These are phyloP conservation scores for Vandiemenella viatica DNA, from an alignment of 2,888 invertebrate genomes.

Conservation along the genomic window DNA sequence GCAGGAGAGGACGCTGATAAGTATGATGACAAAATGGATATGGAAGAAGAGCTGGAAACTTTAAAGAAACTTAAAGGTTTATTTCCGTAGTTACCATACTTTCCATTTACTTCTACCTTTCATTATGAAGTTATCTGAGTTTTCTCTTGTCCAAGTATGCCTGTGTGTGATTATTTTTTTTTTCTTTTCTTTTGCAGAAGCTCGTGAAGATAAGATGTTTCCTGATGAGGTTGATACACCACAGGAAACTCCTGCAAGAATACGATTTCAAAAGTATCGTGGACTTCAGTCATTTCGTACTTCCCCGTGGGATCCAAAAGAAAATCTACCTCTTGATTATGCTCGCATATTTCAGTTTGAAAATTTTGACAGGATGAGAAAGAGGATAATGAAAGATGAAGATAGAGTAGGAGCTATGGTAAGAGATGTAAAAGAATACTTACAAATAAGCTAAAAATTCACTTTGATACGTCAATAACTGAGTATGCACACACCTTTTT, in stretches of 20 bases:
- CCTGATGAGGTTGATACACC: slow-evolving; percentile 98
- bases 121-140: too few species aligned
- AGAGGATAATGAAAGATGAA: slow-evolving; percentile 51
- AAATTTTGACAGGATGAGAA: slow-evolving; percentile 76
- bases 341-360: slow-evolving; percentile 87
- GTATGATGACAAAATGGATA: slow-evolving; percentile 54
- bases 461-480: too few species aligned
- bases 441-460: too few species aligned
- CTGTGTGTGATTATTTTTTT: too few species aligned
- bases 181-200: slow-evolving; percentile 33
- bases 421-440: too few species aligned
- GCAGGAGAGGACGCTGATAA: slow-evolving; percentile 51
- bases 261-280: slow-evolving; percentile 82
- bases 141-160: too few species aligned
- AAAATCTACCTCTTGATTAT: slow-evolving; percentile 87
- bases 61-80: slow-evolving; percentile 51
- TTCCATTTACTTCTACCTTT: too few species aligned
- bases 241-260: slow-evolving; percentile 59
- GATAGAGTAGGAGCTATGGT: slow-evolving; percentile 40
- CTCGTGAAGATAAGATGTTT: slow-evolving; percentile 65
- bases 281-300: slow-evolving; percentile 89
- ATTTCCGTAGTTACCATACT: neutral
- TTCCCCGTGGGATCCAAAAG: slow-evolving; percentile 88
- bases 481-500: too few species aligned
- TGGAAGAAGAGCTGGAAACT: slow-evolving; percentile 63